Evolutionary conservation across 1,140 invertebrate species (phyloP), one percentile per base, ranked within the genome.

Genomic region (Brachionus rotundiformis): DNA sequence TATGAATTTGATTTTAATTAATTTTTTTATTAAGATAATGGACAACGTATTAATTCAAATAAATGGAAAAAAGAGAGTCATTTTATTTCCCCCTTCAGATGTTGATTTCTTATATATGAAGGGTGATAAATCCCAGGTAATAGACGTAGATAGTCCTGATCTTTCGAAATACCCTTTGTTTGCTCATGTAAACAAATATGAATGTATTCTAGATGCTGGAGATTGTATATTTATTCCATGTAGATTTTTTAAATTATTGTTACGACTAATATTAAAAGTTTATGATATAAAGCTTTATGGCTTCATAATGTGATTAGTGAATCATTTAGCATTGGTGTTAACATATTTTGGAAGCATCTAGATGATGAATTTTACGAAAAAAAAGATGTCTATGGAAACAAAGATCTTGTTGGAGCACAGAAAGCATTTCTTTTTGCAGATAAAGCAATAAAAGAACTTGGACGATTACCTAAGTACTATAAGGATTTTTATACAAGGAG

Each of bases 331-430:
- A 85, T 91, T 49, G 90, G 90, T 10, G 89, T 91, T 0, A 91
- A 91, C 85, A 88, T 91, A 1, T 91, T 91, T 85, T 91, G 91
- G 91, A 89, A 88, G 83, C 88, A 91, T 84, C 84, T 91, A 65
- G 84, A 86, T 7, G 76, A 83, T 16, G 77, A 83, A 36, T 82
- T 89, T 3, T 91, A 91, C 84, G 89, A 91, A 82, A 88, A 87
- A 79, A 90, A 89, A 82, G 90, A 91, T 84, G 86, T 88, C 11
- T 91, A 91, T 84, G 90, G 90, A 61, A 91, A 91, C 83, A 90
- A 89, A 83, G 90, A 91, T 83, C 84, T 87, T 1, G 71, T 89
- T 10, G 88, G 88, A 13, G 90, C 88, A 2, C 84, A 85, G 19
- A 81, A 90, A 85, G 90, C 89, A 3, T 85, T 88, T 82, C 86